A percentile compares a stretch with the other conserved stretches of the same genome.
These are phyloP conservation scores for Tylochromis polylepis DNA, from an alignment of 2,113 vertebrate species.

Conservation along the genomic window DNA sequence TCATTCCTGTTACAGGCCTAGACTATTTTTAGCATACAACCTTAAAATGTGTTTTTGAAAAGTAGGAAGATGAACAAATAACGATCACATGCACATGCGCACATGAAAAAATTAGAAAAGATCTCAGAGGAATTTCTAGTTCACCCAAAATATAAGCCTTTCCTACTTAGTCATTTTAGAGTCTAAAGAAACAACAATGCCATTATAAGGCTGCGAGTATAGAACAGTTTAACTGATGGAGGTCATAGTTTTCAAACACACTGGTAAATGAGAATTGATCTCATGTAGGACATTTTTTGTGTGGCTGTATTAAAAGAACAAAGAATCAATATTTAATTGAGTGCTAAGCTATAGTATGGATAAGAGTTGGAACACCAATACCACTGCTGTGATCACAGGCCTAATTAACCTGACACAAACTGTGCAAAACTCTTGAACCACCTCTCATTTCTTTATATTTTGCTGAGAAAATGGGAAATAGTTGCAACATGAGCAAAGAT, in stretches of 20 bases:
- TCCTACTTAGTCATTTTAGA: neutral
- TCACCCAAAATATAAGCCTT: neutral
- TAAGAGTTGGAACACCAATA: neutral
- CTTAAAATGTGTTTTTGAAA: neutral
- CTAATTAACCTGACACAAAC: neutral
- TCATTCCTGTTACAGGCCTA: neutral
- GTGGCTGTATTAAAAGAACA: neutral
- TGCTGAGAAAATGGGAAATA: too few relatives aligned
- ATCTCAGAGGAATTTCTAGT: neutral
- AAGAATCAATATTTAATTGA: neutral
- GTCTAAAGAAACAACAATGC: neutral
- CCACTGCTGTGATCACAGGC: neutral
- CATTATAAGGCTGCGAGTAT: neutral
- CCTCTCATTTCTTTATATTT: neutral
- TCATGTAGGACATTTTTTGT: neutral
- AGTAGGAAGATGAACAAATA: neutral
- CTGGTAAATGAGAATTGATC: neutral
- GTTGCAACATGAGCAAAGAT: too few relatives aligned
- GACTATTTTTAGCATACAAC: slow-evolving; percentile 13
- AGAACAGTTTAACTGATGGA: neutral
- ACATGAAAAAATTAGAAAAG: neutral
- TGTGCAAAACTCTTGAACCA: neutral
- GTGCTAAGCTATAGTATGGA: neutral
- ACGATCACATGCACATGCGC: neutral
- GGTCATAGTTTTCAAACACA: neutral